Evolutionary conservation across 2,113 vertebrate genomes (phyloP).

Genomic region (Heterotilapia buettikoferi): DNA sequence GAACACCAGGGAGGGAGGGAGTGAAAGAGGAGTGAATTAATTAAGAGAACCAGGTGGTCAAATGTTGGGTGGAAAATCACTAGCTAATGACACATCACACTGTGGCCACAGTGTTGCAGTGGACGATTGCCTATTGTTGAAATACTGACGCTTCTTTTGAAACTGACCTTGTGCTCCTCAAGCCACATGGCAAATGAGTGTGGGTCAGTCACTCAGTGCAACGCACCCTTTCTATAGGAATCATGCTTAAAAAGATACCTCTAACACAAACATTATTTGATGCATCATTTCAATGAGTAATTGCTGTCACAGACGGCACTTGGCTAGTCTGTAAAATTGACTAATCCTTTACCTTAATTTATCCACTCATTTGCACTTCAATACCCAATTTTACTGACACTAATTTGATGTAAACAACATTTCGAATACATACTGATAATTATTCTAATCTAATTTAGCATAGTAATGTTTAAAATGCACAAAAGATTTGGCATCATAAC

Average conservation of each 20-base stretch:
- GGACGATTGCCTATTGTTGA: slow-evolving; percentile 68
- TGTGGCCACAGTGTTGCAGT: slow-evolving; percentile 70
- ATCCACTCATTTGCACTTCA: slow-evolving; percentile 32
- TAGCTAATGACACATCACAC: slow-evolving; percentile 78
- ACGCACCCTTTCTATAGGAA: slow-evolving; percentile 17
- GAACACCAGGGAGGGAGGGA: slow-evolving; percentile 78
- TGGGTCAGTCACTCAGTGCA: slow-evolving; percentile 22
- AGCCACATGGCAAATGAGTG: slow-evolving; percentile 67
- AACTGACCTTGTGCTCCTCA: slow-evolving; percentile 64
- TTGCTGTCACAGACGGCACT: slow-evolving; percentile 15
- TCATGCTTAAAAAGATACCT: neutral
- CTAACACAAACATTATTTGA: slow-evolving; percentile 22
- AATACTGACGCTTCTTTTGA: slow-evolving; percentile 62
- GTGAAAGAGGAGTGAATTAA: slow-evolving; percentile 79
- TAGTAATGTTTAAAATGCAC: neutral
- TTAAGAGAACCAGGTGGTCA: slow-evolving; percentile 83
- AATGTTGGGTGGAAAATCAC: slow-evolving; percentile 78
- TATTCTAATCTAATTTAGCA: neutral
- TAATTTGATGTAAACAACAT: slow-evolving; percentile 1
- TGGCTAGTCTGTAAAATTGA: neutral
- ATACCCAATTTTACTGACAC: slow-evolving; percentile 20
- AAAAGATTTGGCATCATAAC: neutral
- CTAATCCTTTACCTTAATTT: slow-evolving; percentile 9
- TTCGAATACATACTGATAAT: neutral
- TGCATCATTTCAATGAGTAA: slow-evolving; percentile 20